phyloP scores from a whole-genome alignment of 2,113 vertebrate species.

The Scatophagus argus region DNA sequence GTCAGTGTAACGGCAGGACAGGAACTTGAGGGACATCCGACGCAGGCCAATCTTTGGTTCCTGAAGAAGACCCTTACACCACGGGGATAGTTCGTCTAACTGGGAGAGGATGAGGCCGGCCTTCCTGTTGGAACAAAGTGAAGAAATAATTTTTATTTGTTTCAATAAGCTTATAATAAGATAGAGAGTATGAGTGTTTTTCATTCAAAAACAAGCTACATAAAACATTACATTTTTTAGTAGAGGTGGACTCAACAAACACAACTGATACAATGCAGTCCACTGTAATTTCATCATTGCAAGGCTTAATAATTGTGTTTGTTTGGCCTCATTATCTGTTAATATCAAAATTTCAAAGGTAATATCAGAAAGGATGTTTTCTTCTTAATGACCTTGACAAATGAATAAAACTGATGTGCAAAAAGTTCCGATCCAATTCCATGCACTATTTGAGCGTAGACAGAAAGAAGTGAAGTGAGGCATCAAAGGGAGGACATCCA shows the following conservation, averaged over 20 bases:
- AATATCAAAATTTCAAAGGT: too few relatives aligned
- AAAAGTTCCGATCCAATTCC: background rate
- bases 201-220: background rate
- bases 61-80: conserved; percentile 95
- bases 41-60: conserved; percentile 94
- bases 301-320: background rate
- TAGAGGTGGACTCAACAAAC: background rate
- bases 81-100: conserved; percentile 91
- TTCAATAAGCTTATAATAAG: background rate
- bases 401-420: too few relatives aligned
- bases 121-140: conserved; percentile 85
- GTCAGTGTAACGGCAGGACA: conserved; percentile 97
- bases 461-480: too few relatives aligned
- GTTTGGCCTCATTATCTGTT: background rate
- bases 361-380: too few relatives aligned
- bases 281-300: background rate
- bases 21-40: conserved; percentile 91
- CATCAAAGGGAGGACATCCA: too few relatives aligned
- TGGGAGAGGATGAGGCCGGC: conserved; percentile 96
- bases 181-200: too few relatives aligned
- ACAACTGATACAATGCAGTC: background rate
- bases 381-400: too few relatives aligned
- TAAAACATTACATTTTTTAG: background rate
- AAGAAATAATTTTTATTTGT: background rate
- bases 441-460: too few relatives aligned